Evolutionary conservation across 2,888 invertebrate species (phyloP), one percentile per base, ranked within the genome.

Genomic region (Microctonus aethiopoides): DNA sequence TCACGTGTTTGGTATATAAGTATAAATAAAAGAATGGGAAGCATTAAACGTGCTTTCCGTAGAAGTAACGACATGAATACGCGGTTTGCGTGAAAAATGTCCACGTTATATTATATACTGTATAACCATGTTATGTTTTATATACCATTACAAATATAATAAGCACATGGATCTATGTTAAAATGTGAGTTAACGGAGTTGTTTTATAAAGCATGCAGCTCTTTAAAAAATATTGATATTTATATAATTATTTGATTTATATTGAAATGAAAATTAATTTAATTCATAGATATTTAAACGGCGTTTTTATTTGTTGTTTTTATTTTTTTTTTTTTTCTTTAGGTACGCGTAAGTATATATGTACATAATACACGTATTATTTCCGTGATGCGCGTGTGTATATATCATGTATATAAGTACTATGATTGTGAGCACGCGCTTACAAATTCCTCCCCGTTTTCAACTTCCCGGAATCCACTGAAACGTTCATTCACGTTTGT

Each of bases 391-490:
- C 64, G 64, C 46, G 46, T 52, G 64, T 61, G 7, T 29, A 29
- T 29, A 29, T 29, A 5, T 29, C n/a, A 5, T 29, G n/a, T 62
- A 68, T 59, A 67, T 54, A 51, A 64, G 20, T 16, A n/a, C 20
- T 22, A 34, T 16, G 36, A 39, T 75, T 76, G 74, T 77, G 68
- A 57, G 57, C 57, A 57, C 57, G 57, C 57, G 57, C 57, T 57
- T 9, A 77, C 68, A 75, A 81, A 84, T 83, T 81, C 80, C 79
- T 79, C 76, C 75, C 78, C 78, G 81, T 81, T 83, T 83, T 81
- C 79, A 80, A 80, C 81, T 84, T 84, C 84, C 76, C 69, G 79
- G 81, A 83, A 83, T 81, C 79, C 76, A 73, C 72, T 29, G n/a
- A 75, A 69, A 77, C 71, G 75, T 78, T 79, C 77, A 79, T 77